Evolutionary conservation across 1,140 invertebrate species (phyloP), one percentile per base, ranked within the genome.

Genomic region (Aphis gossypii): DNA sequence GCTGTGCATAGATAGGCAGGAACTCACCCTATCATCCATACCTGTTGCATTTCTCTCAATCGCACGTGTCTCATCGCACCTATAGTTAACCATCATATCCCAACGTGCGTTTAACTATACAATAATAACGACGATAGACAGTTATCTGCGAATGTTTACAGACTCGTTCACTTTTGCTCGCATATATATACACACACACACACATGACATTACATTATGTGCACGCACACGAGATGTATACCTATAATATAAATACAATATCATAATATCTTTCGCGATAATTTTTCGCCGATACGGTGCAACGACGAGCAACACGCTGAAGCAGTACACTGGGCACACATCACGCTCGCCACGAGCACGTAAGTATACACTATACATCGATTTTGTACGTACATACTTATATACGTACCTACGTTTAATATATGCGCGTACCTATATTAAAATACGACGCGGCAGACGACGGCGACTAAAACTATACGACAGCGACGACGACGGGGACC

Each of bases 401-500:
- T 20, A 38, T 44, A 14, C 38, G 44, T 46, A 18, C n/a, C 7
- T 7, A 23, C 38, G 35, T 54, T 25, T 54, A 86, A 46, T 86
- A 86, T 44, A 44, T 83, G 21, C 82, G 11, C 21, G 44, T 30
- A 76, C 60, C 60, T 76, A 76, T 76, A 86, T 46, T 44, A 46
- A 44, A 86, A 86, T 86, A 87, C 21, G 14, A 48, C 23, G 30
- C 25, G 14, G 84, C 84, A 25, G 23, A 46, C 41, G 84, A 87
- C 84, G 25, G n/a, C 60, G 30, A 68, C 56, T 76, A 76, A 76
- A n/a, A 76, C 60, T 76, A 44, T 82, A 86, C 84, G 83, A 86
- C 84, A 30, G 25, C 84, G 84, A 88, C n/a, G 46, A 87, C 86
- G 86, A 87, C 86, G 87, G 87, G 87, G n/a, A 88, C 88, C 88